Conservation (phyloP, 53 echinoderm and acorn worm genomes). For the Echinometra lucunter region DNA sequence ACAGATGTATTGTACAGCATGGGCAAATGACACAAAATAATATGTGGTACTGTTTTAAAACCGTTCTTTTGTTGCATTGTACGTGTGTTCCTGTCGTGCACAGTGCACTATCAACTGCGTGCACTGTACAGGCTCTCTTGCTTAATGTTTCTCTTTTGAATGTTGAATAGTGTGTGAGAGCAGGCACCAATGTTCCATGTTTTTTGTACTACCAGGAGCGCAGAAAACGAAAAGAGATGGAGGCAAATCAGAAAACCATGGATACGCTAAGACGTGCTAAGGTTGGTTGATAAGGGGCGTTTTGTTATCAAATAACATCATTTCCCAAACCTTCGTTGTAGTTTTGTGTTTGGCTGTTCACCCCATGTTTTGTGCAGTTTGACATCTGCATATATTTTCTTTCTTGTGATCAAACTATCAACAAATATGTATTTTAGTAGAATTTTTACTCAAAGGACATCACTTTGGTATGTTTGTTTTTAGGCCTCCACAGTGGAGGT, state of each 20-base stretch:
- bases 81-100: background rate
- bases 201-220: slow-evolving; percentile 95
- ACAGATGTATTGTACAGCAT: background rate
- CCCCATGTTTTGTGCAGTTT: background rate
- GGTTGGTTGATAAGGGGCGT: slow-evolving; percentile 82
- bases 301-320: background rate
- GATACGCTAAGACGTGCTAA: slow-evolving; percentile 92
- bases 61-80: background rate
- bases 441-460: too few species aligned
- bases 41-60: background rate
- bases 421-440: too few species aligned
- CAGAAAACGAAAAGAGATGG: slow-evolving; percentile 88
- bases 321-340: background rate
- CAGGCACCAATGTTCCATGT: slow-evolving; percentile 33
- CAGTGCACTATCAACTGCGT: background rate
- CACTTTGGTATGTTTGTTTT: too few species aligned
- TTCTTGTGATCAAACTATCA: background rate
- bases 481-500: too few species aligned
- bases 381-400: background rate
- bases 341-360: background rate
- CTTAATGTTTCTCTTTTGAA: background rate
- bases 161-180: background rate
- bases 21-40: background rate
- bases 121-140: background rate
- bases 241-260: slow-evolving; percentile 83